Base-by-base conservation (phyloP, 2,797 vertebrate genomes). In the Morelia viridis region DNA sequence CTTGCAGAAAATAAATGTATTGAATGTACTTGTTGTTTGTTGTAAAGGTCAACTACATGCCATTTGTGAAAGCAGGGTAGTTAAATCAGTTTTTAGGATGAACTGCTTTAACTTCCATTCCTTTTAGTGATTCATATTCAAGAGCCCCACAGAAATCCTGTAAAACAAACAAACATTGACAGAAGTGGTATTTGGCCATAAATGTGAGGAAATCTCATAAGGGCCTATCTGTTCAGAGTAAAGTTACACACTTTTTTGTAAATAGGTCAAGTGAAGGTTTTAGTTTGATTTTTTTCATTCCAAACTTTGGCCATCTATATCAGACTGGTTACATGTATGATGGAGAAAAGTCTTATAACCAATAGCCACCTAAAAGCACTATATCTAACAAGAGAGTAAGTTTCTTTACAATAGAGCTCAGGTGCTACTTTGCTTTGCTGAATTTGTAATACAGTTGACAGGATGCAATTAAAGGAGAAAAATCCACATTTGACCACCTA, bases 41-140 rank as follows among this genome's bases (percentile, higher is more conserved):
- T 64, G 11, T 28, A 57, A 93, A 91, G 58, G 31, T 92, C 87
- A 5, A 0, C 86, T 92, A 31, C 89, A 93, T 22, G 92, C n/a
- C 92, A 91, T 0, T 92, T 91, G 91, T 91, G 91, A 96, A 93
- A 89, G 24, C 90, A 92, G 93, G 92, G 76, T 92, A 76, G 7
- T 94, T 93, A n/a, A 41, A 92, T 13, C 31, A 90, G 50, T 83
- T 94, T 95, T 89, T 26, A 90, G 35, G 83, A 90, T 5, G 5
- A 5, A 46, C 5, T 87, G 15, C 85, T 87, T 24, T 8, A 57
- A 3, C 41, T 61, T 83, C 31, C 17, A n/a, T 88, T 92, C 6
- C n/a, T 62, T 17, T 41, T 87, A 64, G 12, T 65, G 50, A 65
- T 35, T n/a, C 5, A 57, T 58, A 71, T 68, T 8, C 11, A 62